Percentiles rank a stretch among this genome's conserved stretches.
Conservation (phyloP, 1,140 invertebrate genomes). For the Phocides pigmalion region DNA sequence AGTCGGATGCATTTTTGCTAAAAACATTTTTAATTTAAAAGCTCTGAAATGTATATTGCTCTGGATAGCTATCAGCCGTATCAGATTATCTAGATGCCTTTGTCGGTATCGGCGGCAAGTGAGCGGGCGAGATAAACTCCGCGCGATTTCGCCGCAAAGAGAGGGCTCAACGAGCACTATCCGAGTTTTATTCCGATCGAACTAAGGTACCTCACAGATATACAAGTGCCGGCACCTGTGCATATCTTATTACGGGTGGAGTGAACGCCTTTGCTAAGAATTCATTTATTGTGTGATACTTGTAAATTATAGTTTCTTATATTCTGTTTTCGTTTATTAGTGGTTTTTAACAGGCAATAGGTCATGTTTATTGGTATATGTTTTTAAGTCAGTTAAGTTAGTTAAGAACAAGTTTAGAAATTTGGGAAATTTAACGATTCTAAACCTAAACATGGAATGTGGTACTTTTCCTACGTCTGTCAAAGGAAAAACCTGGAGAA, state of each 20-base stretch:
- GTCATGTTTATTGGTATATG: too few relatives aligned
- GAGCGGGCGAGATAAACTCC: constrained; percentile 74
- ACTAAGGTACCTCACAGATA: constrained; percentile 37
- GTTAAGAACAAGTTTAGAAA: too few relatives aligned
- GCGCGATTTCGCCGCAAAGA: constrained; percentile 75
- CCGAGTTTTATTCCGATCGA: constrained; percentile 33
- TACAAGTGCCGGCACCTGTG: constrained; percentile 42
- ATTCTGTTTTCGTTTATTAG: too few relatives aligned
- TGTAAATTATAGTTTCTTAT: too few relatives aligned
- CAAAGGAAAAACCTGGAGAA: too few relatives aligned
- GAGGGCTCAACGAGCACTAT: constrained; percentile 70
- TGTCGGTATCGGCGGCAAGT: constrained; percentile 54
- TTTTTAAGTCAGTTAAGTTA: too few relatives aligned
- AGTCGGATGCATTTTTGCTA: too few relatives aligned
- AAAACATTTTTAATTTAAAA: background rate
- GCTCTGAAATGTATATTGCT: background rate
- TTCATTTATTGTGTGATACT: background rate
- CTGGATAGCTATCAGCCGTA: constrained; percentile 9
- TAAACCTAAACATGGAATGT: too few relatives aligned
- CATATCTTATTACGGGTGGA: constrained; percentile 33
- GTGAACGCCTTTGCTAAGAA: constrained; percentile 36
- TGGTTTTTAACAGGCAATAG: too few relatives aligned
- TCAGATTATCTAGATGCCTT: constrained; percentile 71
- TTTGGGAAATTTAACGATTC: too few relatives aligned
- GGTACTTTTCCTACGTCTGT: too few relatives aligned